These are phyloP conservation scores for Umimayanthus chanpuru DNA, from an alignment of 92 coral and sea anemone genomes.

Conservation along the genomic window DNA sequence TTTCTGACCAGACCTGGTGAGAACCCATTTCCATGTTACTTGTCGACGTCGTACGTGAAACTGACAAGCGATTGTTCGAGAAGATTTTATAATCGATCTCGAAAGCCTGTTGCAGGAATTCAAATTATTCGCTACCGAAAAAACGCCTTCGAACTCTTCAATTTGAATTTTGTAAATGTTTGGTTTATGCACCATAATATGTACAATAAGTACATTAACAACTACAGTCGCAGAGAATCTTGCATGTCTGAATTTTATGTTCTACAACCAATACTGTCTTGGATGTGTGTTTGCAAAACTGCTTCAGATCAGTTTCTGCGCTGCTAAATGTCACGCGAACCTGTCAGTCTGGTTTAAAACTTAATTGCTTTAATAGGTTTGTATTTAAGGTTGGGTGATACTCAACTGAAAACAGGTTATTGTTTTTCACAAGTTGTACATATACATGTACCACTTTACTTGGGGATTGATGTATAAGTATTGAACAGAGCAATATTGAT, in stretches of 20 bases:
- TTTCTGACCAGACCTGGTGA: not conserved
- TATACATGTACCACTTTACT: not conserved
- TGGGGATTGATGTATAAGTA: not conserved
- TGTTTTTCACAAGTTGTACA: not conserved
- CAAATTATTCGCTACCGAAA: not conserved
- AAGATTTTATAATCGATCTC: not conserved
- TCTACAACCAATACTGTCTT: not conserved
- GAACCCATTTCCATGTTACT: constrained; percentile 1
- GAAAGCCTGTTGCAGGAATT: not conserved
- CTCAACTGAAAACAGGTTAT: not conserved
- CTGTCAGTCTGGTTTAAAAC: not conserved
- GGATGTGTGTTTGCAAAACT: not conserved
- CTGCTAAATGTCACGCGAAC: constrained; percentile 36
- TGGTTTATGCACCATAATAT: not conserved
- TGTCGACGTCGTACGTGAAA: not conserved
- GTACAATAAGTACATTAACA: not conserved
- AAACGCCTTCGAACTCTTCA: not conserved
- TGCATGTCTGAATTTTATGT: not conserved
- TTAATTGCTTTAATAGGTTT: not conserved
- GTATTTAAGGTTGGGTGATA: not conserved
- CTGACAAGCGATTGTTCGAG: not conserved
- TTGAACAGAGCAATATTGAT: not conserved
- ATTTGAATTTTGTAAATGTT: not conserved
- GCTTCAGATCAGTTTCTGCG: not conserved
- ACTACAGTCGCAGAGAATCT: not conserved